Evolutionary conservation across 2,888 invertebrate species (phyloP).

Genomic region (Leptura quadrifasciata): DNA sequence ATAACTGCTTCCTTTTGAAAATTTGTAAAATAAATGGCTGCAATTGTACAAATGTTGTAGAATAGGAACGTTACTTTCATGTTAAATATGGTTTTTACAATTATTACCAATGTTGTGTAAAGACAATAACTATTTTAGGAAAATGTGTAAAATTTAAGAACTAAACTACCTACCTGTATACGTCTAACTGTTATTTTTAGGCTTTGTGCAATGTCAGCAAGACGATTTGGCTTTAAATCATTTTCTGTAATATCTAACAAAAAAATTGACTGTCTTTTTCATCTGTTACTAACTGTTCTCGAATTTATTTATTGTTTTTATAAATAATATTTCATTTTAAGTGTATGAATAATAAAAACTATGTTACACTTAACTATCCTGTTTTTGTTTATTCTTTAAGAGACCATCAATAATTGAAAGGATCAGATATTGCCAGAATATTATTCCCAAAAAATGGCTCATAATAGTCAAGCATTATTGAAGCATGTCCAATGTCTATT

Average conservation of each 20-base stretch:
- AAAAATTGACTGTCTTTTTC: slow-evolving; percentile 12
- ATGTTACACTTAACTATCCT: slow-evolving; percentile 6
- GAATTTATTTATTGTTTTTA: slow-evolving; percentile 24
- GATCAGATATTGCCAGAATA: neutral
- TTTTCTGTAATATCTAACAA: slow-evolving; percentile 36
- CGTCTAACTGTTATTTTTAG: slow-evolving; percentile 49
- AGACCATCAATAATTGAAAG: neutral
- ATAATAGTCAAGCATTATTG: too few relatives aligned
- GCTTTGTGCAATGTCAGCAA: slow-evolving; percentile 51
- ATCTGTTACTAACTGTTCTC: slow-evolving; percentile 4
- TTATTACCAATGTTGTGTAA: slow-evolving; percentile 72
- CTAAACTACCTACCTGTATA: slow-evolving; percentile 44
- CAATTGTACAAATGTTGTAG: slow-evolving; percentile 56
- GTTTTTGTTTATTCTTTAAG: neutral
- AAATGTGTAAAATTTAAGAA: slow-evolving; percentile 53
- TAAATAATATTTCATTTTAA: slow-evolving; percentile 5
- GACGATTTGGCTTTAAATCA: slow-evolving; percentile 46
- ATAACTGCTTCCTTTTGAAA: slow-evolving; percentile 37
- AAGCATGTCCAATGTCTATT: too few relatives aligned
- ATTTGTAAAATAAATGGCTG: slow-evolving; percentile 55
- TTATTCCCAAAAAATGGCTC: too few relatives aligned
- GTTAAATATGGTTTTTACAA: slow-evolving; percentile 56
- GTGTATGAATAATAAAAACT: slow-evolving; percentile 17
- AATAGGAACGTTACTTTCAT: slow-evolving; percentile 57
- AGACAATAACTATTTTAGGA: slow-evolving; percentile 74